These are phyloP conservation scores for Aricia artaxerxes DNA, from an alignment of 2,888 invertebrate species.

Conservation along the genomic window DNA sequence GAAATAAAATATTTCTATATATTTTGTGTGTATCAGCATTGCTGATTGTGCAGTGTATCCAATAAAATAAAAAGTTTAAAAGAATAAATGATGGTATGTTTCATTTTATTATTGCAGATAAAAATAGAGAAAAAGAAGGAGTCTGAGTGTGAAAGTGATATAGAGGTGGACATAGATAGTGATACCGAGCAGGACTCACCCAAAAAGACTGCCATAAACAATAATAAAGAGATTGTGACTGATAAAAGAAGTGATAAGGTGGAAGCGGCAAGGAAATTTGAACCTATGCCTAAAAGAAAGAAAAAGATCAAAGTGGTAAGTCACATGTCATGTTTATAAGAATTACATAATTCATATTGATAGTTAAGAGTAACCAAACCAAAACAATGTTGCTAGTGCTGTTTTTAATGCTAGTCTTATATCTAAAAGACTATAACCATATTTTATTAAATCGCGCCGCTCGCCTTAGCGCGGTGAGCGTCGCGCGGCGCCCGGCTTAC, in stretches of 20 bases:
- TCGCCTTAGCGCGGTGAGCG: no score
- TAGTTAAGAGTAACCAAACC: no score
- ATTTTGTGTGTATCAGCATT: no score
- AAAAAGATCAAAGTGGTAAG: constrained; percentile 78
- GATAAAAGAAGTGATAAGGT: constrained; percentile 51
- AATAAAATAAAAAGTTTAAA: background rate
- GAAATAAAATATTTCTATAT: no score
- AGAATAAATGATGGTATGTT: background rate
- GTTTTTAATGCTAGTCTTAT: no score
- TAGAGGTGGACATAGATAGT: constrained; percentile 82
- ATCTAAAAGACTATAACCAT: no score
- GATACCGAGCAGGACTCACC: constrained; percentile 56
- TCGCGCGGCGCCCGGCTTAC: no score
- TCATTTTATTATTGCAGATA: constrained; percentile 54
- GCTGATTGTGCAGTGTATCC: no score
- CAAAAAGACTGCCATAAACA: constrained; percentile 27
- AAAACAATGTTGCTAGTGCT: no score
- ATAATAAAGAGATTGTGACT: constrained; percentile 36
- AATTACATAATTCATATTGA: no score
- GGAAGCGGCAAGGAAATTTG: constrained; percentile 63
- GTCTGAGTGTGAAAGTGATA: constrained; percentile 76
- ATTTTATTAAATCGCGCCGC: no score
- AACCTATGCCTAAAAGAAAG: constrained; percentile 71
- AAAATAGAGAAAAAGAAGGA: constrained; percentile 75
- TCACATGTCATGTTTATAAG: background rate